Conservation (phyloP, 2,113 vertebrate genomes). For the Amphiprion ocellaris region DNA sequence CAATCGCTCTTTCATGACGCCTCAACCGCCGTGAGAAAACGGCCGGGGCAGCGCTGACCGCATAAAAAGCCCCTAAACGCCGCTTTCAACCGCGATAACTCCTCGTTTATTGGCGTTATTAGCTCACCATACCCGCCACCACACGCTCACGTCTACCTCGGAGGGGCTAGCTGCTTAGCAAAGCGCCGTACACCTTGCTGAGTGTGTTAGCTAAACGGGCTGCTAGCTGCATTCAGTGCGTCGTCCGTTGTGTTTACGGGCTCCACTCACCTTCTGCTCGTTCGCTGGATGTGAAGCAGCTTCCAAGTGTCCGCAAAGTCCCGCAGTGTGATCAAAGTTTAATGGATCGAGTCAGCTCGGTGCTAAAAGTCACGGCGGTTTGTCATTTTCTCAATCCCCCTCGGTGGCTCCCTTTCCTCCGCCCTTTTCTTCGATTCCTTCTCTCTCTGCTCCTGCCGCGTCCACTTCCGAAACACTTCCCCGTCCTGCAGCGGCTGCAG, state of each 20-base stretch:
- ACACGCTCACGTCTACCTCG: not conserved
- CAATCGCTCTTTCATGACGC: conserved; percentile 74
- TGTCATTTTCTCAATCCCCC: conserved; percentile 40
- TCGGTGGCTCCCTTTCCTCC: conserved; percentile 56
- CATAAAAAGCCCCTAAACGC: not conserved
- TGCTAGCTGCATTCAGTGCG: conserved; percentile 53
- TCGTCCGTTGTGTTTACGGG: conserved; percentile 42
- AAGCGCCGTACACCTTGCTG: conserved; percentile 53
- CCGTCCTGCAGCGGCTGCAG: not conserved
- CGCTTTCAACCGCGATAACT: not conserved
- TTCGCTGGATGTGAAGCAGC: not conserved
- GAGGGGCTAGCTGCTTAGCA: conserved; percentile 22
- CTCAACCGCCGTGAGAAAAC: not conserved
- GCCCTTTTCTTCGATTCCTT: conserved; percentile 59
- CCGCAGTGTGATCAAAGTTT: not conserved
- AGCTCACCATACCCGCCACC: not conserved
- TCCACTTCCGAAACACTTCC: conserved; percentile 73
- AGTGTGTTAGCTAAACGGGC: conserved; percentile 53
- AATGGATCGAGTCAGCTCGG: not conserved
- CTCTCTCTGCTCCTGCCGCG: conserved; percentile 46
- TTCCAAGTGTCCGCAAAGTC: not conserved
- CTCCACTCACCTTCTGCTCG: not conserved
- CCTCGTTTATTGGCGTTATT: accelerated
- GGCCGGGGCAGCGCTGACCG: not conserved
- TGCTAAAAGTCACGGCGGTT: conserved; percentile 6